Base-by-base conservation (phyloP, 1,140 invertebrate species). In the Pteromalus puparum region DNA sequence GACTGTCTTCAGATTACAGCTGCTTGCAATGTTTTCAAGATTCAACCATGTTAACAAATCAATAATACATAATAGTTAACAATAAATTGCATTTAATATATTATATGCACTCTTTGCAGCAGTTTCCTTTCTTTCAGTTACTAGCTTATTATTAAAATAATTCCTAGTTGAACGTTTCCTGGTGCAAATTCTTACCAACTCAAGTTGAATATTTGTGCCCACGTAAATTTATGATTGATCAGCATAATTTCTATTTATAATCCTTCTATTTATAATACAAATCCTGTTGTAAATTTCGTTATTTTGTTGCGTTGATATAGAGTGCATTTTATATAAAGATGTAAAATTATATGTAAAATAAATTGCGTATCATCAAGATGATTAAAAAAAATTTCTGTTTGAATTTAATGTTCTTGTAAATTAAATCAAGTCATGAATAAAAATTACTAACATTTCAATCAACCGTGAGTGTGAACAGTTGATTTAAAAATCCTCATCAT, bases 271-370 rank as follows among this genome's bases (percentile, higher is more conserved):
- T n/a, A n/a, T n/a, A n/a, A n/a, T n/a, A 79, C 1, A 84, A 73
- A 84, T 67, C 68, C 34, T 80, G 67, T 68, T 84, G 77, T 84
- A 78, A 74, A 79, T 61, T 80, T 79, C 21, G 10, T 80, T 80
- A 84, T 80, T 73, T 67, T 81, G 61, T 74, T 67, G 30, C 30
- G 30, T 79, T 84, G 30, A 75, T 28, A 75, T 28, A 75, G 34
- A 68, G 53, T 81, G 48, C 83, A 84, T 75, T 84, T 65, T 84
- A 76, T 84, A 75, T 75, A 21, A 68, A 67, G 13, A 75, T 84
- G 77, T 81, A 81, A 84, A 84, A 80, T 74, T 67, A 46, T 75
- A 84, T 84, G 53, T 80, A 74, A 84, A 81, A 84, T 84, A 81
- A 80, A 84, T 76, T 61, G 28, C 10, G 26, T 80, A 80, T 13